Evolutionary conservation across 2,888 invertebrate species (phyloP).

Genomic region (Scaptomyza polygonia): DNA sequence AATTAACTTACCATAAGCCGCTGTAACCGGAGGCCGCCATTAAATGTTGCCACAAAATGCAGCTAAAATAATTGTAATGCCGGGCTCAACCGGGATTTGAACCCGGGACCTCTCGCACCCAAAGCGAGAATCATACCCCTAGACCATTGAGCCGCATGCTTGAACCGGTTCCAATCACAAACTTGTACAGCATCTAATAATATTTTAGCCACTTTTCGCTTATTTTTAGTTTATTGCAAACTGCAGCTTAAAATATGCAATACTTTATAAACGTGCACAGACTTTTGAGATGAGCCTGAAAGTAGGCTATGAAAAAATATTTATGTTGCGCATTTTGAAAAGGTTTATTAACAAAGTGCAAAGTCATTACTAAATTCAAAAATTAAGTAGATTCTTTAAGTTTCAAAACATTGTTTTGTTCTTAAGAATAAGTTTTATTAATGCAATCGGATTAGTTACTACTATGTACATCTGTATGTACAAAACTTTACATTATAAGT

Average conservation of each 20-base stretch:
- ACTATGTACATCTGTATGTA: slow-evolving; percentile 47
- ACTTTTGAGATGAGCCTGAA: slow-evolving; percentile 24
- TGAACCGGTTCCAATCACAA: background rate
- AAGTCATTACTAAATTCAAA: no score
- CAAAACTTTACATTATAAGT: slow-evolving; percentile 34
- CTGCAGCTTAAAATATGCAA: slow-evolving; percentile 56
- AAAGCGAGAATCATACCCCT: slow-evolving; percentile 84
- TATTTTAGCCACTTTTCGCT: slow-evolving; percentile 32
- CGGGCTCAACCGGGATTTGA: slow-evolving; percentile 84
- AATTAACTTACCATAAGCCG: slow-evolving; percentile 56
- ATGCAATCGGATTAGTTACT: slow-evolving; percentile 16
- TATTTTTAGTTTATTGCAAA: slow-evolving; percentile 41
- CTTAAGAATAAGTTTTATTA: slow-evolving; percentile 39
- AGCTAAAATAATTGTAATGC: slow-evolving; percentile 26
- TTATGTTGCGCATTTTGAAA: no score
- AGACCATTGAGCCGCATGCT: slow-evolving; percentile 83
- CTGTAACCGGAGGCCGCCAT: slow-evolving; percentile 2
- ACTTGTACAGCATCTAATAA: slow-evolving; percentile 12
- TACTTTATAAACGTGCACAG: background rate
- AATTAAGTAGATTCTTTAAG: no score
- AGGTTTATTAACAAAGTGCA: no score
- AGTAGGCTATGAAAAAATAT: slow-evolving; percentile 7
- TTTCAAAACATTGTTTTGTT: background rate
- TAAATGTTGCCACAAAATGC: slow-evolving; percentile 18
- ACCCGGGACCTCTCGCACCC: slow-evolving; percentile 84